Conservation (phyloP, 2,888 invertebrate species). For the Yponomeuta sedellus region DNA sequence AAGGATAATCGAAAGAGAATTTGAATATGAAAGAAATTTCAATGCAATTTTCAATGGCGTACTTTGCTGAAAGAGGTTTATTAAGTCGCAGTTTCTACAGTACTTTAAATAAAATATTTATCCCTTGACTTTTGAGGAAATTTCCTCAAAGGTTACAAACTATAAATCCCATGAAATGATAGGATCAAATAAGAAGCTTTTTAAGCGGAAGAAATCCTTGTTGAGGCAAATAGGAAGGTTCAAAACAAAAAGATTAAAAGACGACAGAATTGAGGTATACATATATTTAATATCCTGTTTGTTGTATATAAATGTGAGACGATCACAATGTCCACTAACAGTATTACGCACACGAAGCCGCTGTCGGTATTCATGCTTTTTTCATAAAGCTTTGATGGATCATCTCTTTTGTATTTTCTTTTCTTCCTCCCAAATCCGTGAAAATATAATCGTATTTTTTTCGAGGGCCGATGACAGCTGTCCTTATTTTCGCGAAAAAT, state of each 20-base stretch:
- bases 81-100: no score
- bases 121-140: no score
- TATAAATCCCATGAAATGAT: no score
- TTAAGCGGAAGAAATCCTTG: no score
- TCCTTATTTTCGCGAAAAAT: neutral
- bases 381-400: slow-evolving; percentile 34
- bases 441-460: neutral
- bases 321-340: neutral
- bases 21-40: no score
- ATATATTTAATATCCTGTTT: neutral
- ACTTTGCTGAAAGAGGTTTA: no score
- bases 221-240: no score
- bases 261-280: neutral
- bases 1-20: no score
- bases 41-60: no score
- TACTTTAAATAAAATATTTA: no score
- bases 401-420: slow-evolving; percentile 25
- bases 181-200: no score
- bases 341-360: neutral
- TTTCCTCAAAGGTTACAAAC: no score
- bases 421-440: slow-evolving; percentile 17
- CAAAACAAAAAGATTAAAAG: neutral
- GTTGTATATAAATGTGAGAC: neutral
- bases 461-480: neutral
- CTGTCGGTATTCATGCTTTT: slow-evolving; percentile 20